Conservation (phyloP, 2,888 invertebrate genomes). For the Acheta domesticus region DNA sequence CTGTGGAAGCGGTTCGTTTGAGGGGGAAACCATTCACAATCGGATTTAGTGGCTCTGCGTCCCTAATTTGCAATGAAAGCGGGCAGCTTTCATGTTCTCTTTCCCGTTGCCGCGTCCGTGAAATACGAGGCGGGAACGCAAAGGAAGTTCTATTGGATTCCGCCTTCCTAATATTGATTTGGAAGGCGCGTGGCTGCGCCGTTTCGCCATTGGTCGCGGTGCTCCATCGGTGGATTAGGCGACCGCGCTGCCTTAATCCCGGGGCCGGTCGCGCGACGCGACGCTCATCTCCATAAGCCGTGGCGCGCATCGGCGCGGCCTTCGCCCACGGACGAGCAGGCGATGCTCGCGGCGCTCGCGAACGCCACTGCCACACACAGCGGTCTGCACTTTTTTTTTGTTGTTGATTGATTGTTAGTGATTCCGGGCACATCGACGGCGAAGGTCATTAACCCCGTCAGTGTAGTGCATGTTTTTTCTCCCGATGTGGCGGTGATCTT, state of each 20-base stretch:
- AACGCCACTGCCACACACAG: too few relatives aligned
- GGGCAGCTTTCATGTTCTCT: background rate
- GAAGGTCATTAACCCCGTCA: too few relatives aligned
- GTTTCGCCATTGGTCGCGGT: background rate
- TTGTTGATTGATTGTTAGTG: too few relatives aligned
- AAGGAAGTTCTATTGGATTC: background rate
- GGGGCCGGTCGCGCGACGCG: background rate
- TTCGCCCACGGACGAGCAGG: too few relatives aligned
- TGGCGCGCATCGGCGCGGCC: too few relatives aligned
- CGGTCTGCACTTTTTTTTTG: too few relatives aligned
- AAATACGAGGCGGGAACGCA: background rate
- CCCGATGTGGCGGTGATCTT: too few relatives aligned
- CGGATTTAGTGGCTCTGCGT: background rate
- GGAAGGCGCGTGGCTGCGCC: background rate
- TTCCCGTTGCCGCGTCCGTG: background rate
- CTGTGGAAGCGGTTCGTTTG: too few relatives aligned
- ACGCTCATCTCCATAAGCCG: background rate
- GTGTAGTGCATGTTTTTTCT: too few relatives aligned
- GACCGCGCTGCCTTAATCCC: background rate
- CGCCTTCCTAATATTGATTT: conserved; percentile 10
- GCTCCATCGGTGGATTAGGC: background rate
- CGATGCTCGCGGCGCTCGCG: too few relatives aligned
- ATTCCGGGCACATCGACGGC: too few relatives aligned
- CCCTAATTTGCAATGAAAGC: background rate
- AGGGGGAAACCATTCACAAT: background rate